Evolutionary conservation across 2,797 vertebrate genomes (phyloP).

Genomic region (Acrossocheilus fasciatus): DNA sequence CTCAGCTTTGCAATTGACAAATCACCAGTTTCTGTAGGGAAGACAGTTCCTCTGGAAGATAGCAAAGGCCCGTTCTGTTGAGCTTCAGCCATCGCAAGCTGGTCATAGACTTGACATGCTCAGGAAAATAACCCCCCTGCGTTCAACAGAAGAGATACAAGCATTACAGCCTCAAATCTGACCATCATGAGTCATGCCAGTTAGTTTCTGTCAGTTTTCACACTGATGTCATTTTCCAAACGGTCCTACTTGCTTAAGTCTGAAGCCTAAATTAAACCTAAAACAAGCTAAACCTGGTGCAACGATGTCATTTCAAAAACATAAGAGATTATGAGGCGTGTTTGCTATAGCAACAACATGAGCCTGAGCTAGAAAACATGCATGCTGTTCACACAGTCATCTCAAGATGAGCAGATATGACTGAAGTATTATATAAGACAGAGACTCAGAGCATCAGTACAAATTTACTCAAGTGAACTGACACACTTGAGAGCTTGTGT

Average conservation of each 20-base stretch:
- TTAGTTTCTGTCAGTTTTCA: not conserved
- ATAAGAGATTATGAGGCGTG: not conserved
- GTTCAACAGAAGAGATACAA: constrained; percentile 22
- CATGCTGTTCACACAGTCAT: not conserved
- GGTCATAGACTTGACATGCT: constrained; percentile 95
- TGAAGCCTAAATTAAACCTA: too few species aligned
- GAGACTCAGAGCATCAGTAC: not conserved
- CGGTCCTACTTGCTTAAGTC: not conserved
- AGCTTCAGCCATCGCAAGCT: constrained; percentile 98
- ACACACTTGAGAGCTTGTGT: not conserved
- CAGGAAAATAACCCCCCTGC: constrained; percentile 96
- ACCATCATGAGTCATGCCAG: not conserved
- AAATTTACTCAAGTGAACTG: not conserved
- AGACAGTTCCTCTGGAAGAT: constrained; percentile 95
- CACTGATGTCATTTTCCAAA: not conserved
- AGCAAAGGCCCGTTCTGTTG: constrained; percentile 94
- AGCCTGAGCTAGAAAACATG: not conserved
- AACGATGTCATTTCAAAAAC: not conserved
- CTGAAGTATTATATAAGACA: not conserved
- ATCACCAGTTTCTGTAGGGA: constrained; percentile 97
- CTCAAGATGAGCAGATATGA: constrained; percentile 11
- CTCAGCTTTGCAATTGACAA: constrained; percentile 27
- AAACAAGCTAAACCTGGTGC: not conserved
- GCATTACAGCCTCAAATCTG: not conserved
- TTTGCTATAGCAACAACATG: constrained; percentile 8